Base-by-base conservation (phyloP, 2,113 vertebrate species). In the Silurus meridionalis region DNA sequence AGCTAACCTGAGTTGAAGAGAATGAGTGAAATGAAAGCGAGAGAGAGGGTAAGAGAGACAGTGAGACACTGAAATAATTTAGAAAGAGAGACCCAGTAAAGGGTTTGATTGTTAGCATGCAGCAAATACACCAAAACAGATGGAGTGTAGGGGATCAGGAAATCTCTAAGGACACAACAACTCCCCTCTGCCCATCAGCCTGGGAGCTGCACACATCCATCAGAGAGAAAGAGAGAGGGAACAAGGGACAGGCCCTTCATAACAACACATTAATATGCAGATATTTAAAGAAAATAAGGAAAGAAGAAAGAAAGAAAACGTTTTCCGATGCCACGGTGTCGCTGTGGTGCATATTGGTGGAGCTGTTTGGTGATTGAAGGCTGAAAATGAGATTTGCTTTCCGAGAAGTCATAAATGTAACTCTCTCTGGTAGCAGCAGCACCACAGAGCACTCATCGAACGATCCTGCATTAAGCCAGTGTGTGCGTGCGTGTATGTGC, bases 401-500 rank as follows among this genome's bases (percentile, higher is more conserved):
- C 82, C 87, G 63, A 85, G 88, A 90, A 90, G 86, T 85, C 88
- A 89, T 90, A 88, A 85, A 91, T 85, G 64, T 37, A 85, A 74
- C 72, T 72, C 83, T 87, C 89, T 72, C 74, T 66, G 72, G 86
- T 82, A 85, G 75, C 48, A 72, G 83, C 82, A 88, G 58, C 66
- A 85, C 87, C 89, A 87, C 89, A 91, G 67, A 90, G 88, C 90
- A 89, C 88, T 90, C 85, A 87, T 84, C 83, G 48, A 82, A 80
- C 78, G 23, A 78, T 48, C 83, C 83, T 90, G 86, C 89, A 91
- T 92, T 89, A 91, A 77, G 71, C 80, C 67, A 50, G 80, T 37
- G 64, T 85, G 66, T 88, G 86, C 80, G 86, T 78, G 71, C 64
- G 60, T 85, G 69, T 80, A 28, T 66, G 55, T 69, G 60, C 50